phyloP scores from a whole-genome alignment of 2,888 invertebrate genomes.

The Baronia brevicornis region DNA sequence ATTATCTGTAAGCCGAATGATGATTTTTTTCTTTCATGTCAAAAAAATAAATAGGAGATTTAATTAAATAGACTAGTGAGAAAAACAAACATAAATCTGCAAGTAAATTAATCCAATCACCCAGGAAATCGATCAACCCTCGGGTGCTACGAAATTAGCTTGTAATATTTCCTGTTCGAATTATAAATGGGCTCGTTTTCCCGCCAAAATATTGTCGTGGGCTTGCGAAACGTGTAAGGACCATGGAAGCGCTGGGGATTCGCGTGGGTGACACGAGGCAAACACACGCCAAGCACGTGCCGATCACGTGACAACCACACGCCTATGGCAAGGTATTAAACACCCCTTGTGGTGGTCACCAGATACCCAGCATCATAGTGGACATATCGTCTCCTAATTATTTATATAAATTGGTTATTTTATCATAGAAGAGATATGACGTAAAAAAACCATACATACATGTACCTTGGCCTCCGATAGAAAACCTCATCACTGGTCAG shows the following conservation, averaged over 20 bases:
- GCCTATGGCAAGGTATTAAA: constrained; percentile 21
- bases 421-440: too few relatives aligned
- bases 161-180: constrained; percentile 70
- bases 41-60: too few relatives aligned
- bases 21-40: too few relatives aligned
- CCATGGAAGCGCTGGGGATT: too few relatives aligned
- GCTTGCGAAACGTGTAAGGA: constrained; percentile 23
- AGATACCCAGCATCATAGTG: background rate
- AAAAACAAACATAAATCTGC: constrained; percentile 5
- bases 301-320: constrained; percentile 40
- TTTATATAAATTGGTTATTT: too few relatives aligned
- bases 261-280: constrained; percentile 21
- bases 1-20: too few relatives aligned
- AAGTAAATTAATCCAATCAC: constrained; percentile 39
- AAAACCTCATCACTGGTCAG: too few relatives aligned
- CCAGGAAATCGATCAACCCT: constrained; percentile 61
- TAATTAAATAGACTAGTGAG: too few relatives aligned
- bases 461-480: too few relatives aligned
- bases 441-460: too few relatives aligned
- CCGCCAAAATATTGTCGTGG: constrained; percentile 43
- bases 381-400: background rate
- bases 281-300: constrained; percentile 38
- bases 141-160: constrained; percentile 69
- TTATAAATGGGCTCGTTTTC: constrained; percentile 60
- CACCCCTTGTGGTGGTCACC: constrained; percentile 17